A percentile compares a stretch with the other conserved stretches of the same genome.
Conservation (phyloP, 2,888 invertebrate genomes). For the Malachius bipustulatus region DNA sequence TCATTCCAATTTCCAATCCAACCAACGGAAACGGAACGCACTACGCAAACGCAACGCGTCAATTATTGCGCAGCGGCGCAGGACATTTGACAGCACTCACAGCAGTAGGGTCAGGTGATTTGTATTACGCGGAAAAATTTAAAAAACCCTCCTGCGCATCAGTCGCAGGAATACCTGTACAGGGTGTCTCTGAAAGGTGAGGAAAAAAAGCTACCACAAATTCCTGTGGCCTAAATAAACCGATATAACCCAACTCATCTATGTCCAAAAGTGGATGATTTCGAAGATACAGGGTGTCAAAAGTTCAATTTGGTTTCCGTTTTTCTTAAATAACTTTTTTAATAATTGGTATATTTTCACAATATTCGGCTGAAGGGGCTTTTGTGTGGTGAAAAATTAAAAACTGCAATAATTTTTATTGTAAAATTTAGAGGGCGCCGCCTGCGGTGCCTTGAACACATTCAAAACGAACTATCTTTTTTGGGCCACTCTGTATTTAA, state of each 20-base stretch:
- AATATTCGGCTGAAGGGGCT: not conserved
- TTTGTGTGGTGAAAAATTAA: not conserved
- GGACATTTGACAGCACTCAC: too few relatives aligned
- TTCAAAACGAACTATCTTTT: not conserved
- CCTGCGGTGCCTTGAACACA: not conserved
- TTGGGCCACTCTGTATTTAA: not conserved
- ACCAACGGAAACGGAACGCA: too few relatives aligned
- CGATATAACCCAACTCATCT: not conserved
- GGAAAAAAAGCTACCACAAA: not conserved
- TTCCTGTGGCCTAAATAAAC: not conserved
- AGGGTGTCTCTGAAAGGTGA: not conserved
- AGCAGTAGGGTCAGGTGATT: too few relatives aligned
- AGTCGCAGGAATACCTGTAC: too few relatives aligned
- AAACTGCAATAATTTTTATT: not conserved
- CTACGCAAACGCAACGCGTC: too few relatives aligned
- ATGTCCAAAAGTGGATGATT: not conserved
- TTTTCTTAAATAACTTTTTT: not conserved
- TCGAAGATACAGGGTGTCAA: slow-evolving; percentile 2
- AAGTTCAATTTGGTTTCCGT: not conserved
- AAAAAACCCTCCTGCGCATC: too few relatives aligned
- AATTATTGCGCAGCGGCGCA: too few relatives aligned
- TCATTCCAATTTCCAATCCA: too few relatives aligned
- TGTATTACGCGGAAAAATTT: too few relatives aligned
- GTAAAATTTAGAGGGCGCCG: not conserved
- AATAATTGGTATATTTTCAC: not conserved